Percentiles rank a stretch among this genome's conserved stretches.
These are phyloP conservation scores for Brachyptera risi DNA, from an alignment of 2,888 invertebrate genomes.

Conservation along the genomic window DNA sequence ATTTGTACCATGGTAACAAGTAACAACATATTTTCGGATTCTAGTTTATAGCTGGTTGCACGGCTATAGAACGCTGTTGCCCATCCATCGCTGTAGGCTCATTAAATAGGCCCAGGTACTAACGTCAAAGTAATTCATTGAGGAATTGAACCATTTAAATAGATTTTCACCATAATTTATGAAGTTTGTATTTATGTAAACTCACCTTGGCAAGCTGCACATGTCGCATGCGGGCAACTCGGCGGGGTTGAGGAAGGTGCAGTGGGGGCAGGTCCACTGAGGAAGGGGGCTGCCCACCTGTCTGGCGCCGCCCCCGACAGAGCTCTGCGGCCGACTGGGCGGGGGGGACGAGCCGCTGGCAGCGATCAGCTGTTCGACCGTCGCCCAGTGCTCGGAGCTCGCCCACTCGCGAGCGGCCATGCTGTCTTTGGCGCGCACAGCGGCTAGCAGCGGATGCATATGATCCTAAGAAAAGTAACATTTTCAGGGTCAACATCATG, in stretches of 20 bases:
- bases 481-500: too few species aligned
- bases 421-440: conserved; percentile 67
- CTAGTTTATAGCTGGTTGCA: too few species aligned
- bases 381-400: conserved; percentile 78
- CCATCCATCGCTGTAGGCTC: too few species aligned
- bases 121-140: too few species aligned
- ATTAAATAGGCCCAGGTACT: too few species aligned
- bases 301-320: conserved; percentile 29
- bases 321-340: conserved; percentile 33
- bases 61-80: too few species aligned
- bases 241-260: conserved; percentile 87
- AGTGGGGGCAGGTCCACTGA: conserved; percentile 88
- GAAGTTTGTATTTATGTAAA: too few species aligned
- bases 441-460: conserved; percentile 71
- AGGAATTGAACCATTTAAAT: too few species aligned
- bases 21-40: too few species aligned
- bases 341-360: conserved; percentile 47
- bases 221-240: conserved; percentile 80
- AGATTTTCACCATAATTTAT: too few species aligned
- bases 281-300: conserved; percentile 33
- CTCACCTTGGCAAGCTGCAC: conserved; percentile 78
- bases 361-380: conserved; percentile 72
- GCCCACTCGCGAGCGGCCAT: conserved; percentile 75
- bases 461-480: conserved; percentile 54
- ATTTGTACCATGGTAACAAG: too few species aligned